Percentiles rank a stretch among this genome's conserved stretches.
Evolutionary conservation across 2,888 invertebrate species (phyloP).

Genomic region (Caenorhabditis plicata): DNA sequence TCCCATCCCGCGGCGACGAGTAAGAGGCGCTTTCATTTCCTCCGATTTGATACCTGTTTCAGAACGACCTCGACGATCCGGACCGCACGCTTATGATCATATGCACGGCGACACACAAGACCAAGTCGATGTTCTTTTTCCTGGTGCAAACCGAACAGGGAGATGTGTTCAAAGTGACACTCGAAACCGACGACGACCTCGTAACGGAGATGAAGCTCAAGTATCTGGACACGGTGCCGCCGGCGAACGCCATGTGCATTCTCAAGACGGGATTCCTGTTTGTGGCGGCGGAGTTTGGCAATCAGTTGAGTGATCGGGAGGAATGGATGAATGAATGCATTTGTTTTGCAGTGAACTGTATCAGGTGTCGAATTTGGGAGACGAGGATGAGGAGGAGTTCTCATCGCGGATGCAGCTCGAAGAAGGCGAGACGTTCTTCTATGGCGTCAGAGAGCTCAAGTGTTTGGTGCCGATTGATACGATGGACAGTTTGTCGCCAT

Average conservation of each 20-base stretch:
- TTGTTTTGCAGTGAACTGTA: slow-evolving; percentile 80
- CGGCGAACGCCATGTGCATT: slow-evolving; percentile 93
- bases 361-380: slow-evolving; percentile 97
- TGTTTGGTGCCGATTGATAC: slow-evolving; percentile 90
- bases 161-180: slow-evolving; percentile 91
- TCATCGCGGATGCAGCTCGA: slow-evolving; percentile 81
- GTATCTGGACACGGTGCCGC: slow-evolving; percentile 98
- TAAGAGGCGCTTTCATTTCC: slow-evolving; percentile 60
- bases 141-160: slow-evolving; percentile 98
- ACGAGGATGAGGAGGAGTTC: slow-evolving; percentile 97
- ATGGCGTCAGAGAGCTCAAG: slow-evolving; percentile 86
- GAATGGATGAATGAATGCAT: neutral
- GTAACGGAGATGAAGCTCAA: slow-evolving; percentile 95
- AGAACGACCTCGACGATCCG: slow-evolving; percentile 96
- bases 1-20: slow-evolving; percentile 89
- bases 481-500: slow-evolving; percentile 56
- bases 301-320: slow-evolving; percentile 81
- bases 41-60: slow-evolving; percentile 28
- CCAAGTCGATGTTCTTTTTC: slow-evolving; percentile 99
- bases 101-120: slow-evolving; percentile 97
- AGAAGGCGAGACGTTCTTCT: slow-evolving; percentile 98
- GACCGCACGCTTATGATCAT: slow-evolving; percentile 99
- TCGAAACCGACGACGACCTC: slow-evolving; percentile 95
- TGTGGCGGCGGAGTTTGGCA: slow-evolving; percentile 97
- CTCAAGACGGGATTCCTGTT: slow-evolving; percentile 97